phyloP scores from a whole-genome alignment of 1,140 invertebrate genomes.

The Holotrichia oblita region DNA sequence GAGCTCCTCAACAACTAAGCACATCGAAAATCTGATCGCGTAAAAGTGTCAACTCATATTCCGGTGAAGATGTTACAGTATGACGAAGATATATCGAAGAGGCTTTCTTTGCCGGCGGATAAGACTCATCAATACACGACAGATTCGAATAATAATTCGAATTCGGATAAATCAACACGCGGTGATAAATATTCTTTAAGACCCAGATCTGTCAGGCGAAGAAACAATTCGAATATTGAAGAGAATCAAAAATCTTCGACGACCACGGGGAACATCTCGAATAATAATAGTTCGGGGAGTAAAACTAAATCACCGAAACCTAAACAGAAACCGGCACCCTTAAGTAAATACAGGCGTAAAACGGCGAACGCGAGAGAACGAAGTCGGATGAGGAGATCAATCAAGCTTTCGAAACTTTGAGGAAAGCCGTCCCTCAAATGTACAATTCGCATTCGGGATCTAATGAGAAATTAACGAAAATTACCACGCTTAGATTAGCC shows the following conservation, averaged over 20 bases:
- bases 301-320: constrained; percentile 54
- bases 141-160: constrained; percentile 55
- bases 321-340: constrained; percentile 79
- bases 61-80: constrained; percentile 50
- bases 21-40: neutral
- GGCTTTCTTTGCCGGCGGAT: constrained; percentile 52
- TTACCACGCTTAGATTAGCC: constrained; percentile 84
- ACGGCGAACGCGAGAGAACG: constrained; percentile 90
- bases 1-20: neutral
- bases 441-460: constrained; percentile 54
- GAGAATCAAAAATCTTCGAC: constrained; percentile 40
- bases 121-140: constrained; percentile 47
- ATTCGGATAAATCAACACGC: constrained; percentile 48
- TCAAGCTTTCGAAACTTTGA: constrained; percentile 82
- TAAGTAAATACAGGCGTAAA: constrained; percentile 89
- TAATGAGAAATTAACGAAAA: constrained; percentile 86
- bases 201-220: constrained; percentile 53
- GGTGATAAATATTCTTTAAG: constrained; percentile 59
- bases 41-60: neutral
- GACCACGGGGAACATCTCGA: constrained; percentile 12
- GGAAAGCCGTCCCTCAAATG: constrained; percentile 75
- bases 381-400: constrained; percentile 90
- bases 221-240: constrained; percentile 46
- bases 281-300: neutral
- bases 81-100: constrained; percentile 55